phyloP scores from a whole-genome alignment of 2,888 invertebrate genomes.

The Heliconius aoede region DNA sequence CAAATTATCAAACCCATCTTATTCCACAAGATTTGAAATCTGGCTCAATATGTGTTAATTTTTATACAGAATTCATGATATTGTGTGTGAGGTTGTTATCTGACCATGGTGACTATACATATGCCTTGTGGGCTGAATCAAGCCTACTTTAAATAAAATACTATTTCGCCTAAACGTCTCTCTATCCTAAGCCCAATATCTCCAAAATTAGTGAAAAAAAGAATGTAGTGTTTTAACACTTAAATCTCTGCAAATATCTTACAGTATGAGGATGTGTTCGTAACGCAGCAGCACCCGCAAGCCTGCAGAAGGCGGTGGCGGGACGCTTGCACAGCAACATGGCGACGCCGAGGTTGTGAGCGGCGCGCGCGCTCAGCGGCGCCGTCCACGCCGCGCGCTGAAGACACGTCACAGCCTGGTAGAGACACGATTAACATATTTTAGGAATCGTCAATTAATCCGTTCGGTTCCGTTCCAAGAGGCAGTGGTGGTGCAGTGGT shows the following conservation, averaged over 20 bases:
- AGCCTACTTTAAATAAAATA: too few species aligned
- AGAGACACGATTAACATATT: too few species aligned
- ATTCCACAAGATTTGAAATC: too few species aligned
- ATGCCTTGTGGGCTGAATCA: too few species aligned
- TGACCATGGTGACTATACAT: neutral
- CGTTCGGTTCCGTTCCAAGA: too few species aligned
- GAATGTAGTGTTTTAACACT: neutral
- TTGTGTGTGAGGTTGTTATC: neutral
- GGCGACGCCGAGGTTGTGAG: constrained; percentile 70
- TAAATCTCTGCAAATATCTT: neutral
- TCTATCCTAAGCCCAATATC: neutral
- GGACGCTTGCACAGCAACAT: constrained; percentile 68
- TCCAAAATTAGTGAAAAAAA: neutral
- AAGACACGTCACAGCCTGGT: constrained; percentile 72
- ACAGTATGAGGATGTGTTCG: constrained; percentile 72
- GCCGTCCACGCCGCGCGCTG: constrained; percentile 71
- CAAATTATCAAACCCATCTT: too few species aligned
- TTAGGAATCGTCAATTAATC: too few species aligned
- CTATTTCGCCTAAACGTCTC: neutral
- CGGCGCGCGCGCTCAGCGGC: constrained; percentile 71
- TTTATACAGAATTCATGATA: too few species aligned
- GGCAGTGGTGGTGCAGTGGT: too few species aligned
- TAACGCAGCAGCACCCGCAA: constrained; percentile 73
- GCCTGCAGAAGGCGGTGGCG: constrained; percentile 73
- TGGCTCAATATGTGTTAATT: too few species aligned